Percentiles rank a stretch among this genome's conserved stretches.
These are phyloP conservation scores for Zosterops borbonicus DNA, from an alignment of 2,113 vertebrate species.

Conservation along the genomic window DNA sequence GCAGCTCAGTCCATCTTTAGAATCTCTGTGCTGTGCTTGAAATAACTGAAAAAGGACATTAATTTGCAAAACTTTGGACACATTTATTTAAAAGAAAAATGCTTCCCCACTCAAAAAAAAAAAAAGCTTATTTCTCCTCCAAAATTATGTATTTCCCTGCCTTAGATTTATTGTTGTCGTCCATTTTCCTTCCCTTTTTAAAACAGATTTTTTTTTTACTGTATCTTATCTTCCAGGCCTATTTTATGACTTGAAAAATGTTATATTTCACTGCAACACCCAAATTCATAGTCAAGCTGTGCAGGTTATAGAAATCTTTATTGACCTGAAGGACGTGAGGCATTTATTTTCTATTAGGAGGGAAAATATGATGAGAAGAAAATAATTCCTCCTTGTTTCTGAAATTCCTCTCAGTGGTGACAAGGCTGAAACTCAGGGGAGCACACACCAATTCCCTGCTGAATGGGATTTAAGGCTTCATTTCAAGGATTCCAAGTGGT, in stretches of 20 bases:
- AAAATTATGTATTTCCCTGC: not conserved
- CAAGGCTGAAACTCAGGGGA: fast-evolving
- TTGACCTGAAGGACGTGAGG: not conserved
- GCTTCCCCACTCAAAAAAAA: not conserved
- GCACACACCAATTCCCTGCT: not conserved
- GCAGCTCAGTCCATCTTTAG: not conserved
- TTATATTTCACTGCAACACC: not conserved
- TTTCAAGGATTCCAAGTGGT: not conserved
- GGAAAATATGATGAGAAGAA: not conserved
- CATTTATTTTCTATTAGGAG: not conserved
- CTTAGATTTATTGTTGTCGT: not conserved
- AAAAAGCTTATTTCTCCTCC: not conserved
- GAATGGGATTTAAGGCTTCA: not conserved
- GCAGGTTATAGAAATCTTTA: not conserved
- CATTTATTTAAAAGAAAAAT: not conserved
- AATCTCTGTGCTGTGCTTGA: not conserved
- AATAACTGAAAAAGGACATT: not conserved
- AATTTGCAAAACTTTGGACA: not conserved
- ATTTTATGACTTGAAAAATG: not conserved
- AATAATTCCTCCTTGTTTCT: not conserved
- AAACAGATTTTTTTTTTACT: not conserved
- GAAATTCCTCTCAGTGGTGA: not conserved
- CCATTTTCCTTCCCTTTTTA: not conserved
- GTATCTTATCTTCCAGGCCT: fast-evolving
- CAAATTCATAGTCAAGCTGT: not conserved